These are phyloP conservation scores for Lepidurus couesii DNA, from an alignment of 1,140 invertebrate species.

Conservation along the genomic window DNA sequence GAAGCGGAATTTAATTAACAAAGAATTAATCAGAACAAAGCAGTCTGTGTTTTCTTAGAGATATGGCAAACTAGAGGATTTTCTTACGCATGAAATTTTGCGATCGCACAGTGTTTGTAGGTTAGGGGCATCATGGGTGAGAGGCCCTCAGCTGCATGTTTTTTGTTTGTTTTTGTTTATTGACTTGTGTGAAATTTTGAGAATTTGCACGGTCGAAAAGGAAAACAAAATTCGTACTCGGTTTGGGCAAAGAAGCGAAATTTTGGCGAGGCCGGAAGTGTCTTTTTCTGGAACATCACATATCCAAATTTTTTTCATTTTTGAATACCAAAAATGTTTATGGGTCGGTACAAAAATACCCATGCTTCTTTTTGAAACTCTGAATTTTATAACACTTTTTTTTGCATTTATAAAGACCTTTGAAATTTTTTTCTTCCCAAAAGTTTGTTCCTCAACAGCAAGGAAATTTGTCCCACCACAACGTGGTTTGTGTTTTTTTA, in stretches of 20 bases:
- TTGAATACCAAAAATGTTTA: slow-evolving; percentile 22
- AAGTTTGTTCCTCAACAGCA: neutral
- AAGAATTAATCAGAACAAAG: neutral
- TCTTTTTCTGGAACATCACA: slow-evolving; percentile 12
- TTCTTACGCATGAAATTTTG: neutral
- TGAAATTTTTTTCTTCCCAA: slow-evolving; percentile 4
- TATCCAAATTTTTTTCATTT: slow-evolving; percentile 22
- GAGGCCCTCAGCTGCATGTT: slow-evolving; percentile 3
- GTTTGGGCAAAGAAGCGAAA: slow-evolving; percentile 4
- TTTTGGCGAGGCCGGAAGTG: slow-evolving; percentile 17
- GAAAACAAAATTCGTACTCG: neutral
- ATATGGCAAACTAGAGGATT: neutral
- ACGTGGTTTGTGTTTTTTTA: neutral
- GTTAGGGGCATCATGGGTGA: neutral
- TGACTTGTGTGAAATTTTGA: neutral
- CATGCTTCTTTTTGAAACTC: slow-evolving; percentile 21
- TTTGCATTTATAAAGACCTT: slow-evolving; percentile 8
- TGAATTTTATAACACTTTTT: slow-evolving; percentile 11
- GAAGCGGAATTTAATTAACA: neutral
- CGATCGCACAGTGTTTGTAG: neutral
- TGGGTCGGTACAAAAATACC: slow-evolving; percentile 21
- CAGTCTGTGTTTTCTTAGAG: neutral
- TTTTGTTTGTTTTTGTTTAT: neutral
- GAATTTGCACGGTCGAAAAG: neutral
- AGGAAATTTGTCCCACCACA: neutral